Percentiles rank a stretch among this genome's conserved stretches.
Conservation (phyloP, 2,113 vertebrate species). For the Petrocephalus microphthalmus region DNA sequence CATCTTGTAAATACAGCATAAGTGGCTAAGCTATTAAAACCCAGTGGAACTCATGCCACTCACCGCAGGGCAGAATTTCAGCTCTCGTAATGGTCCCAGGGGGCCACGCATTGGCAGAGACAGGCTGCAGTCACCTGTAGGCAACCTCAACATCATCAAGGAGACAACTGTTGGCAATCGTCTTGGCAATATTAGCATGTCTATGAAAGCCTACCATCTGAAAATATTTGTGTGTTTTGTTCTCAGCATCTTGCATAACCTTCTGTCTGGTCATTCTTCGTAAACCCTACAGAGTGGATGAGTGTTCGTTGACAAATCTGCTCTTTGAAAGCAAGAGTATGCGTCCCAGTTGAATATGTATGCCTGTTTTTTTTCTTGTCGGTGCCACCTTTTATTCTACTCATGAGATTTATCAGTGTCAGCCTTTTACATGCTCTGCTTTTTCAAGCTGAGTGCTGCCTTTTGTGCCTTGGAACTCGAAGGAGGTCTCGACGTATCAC, state of each 20-base stretch:
- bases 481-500: neutral
- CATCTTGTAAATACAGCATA: neutral
- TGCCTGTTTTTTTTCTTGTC: neutral
- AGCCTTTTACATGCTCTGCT: neutral
- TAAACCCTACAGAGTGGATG: neutral
- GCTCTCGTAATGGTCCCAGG: neutral
- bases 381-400: neutral
- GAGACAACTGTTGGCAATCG: neutral
- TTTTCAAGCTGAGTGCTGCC: neutral
- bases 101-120: neutral
- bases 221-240: neutral
- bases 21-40: neutral
- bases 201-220: neutral
- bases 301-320: neutral
- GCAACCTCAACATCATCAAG: neutral
- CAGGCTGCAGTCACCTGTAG: neutral
- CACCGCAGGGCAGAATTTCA: neutral
- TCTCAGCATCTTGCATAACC: neutral
- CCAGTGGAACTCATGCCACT: neutral
- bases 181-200: neutral
- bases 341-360: constrained; percentile 14
- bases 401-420: constrained; percentile 13
- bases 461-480: neutral
- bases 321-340: neutral
- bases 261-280: neutral